Evolutionary conservation across 2,888 invertebrate species (phyloP).

Genomic region (Myopa tessellatipennis): DNA sequence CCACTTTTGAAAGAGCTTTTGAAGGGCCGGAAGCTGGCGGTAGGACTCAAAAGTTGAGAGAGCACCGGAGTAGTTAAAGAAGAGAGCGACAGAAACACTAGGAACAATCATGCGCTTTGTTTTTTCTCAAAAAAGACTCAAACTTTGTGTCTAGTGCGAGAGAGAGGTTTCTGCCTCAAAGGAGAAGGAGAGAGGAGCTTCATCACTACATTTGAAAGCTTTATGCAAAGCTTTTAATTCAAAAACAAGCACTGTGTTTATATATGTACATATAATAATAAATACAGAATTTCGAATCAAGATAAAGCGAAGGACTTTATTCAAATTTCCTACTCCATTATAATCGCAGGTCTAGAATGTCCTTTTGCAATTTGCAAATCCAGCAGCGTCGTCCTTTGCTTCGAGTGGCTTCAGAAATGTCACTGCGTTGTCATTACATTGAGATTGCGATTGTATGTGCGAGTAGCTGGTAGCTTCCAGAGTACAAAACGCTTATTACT

Average conservation of each 20-base stretch:
- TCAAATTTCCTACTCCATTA: not conserved
- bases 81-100: too few species aligned
- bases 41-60: too few species aligned
- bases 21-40: too few species aligned
- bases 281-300: not conserved
- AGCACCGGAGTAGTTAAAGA: too few species aligned
- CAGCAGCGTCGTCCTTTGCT: too few species aligned
- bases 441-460: not conserved
- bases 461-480: not conserved
- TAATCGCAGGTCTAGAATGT: not conserved
- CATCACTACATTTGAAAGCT: not conserved
- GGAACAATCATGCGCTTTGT: conserved; percentile 26
- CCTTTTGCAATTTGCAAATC: not conserved
- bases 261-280: not conserved
- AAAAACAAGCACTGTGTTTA: not conserved
- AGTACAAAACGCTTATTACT: not conserved
- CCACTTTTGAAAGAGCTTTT: too few species aligned
- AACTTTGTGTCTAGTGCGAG: too few species aligned
- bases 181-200: not conserved
- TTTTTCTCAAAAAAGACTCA: not conserved
- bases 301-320: conserved; percentile 1
- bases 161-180: not conserved
- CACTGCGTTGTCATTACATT: conserved; percentile 1
- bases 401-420: not conserved
- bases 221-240: conserved; percentile 16